Evolutionary conservation across 2,888 invertebrate species (phyloP), one percentile per base, ranked within the genome.

Genomic region (Linyphia triangularis): DNA sequence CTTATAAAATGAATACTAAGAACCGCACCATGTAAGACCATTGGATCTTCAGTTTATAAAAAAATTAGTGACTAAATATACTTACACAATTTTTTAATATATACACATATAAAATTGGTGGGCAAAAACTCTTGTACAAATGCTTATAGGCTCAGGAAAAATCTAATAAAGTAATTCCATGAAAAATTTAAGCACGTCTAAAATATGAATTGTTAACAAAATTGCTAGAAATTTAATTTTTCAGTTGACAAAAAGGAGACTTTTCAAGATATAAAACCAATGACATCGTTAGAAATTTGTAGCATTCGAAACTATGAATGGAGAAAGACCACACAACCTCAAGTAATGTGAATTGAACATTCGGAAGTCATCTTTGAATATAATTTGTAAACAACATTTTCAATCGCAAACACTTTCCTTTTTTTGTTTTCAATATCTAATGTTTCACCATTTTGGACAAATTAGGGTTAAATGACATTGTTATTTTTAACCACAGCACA

Each of bases 1-100:
- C 65, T 72, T 88, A 88, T 88, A 88, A 88, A 88, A 88, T 79
- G 81, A 88, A 88, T 88, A 81, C 86, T 88, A 88, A 81, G 65
- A 81, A 88, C 75, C 75, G 86, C 86, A 88, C 86, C 86, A 81
- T 88, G 73, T 73, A 59, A 78, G 72, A 85, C 28, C 67, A 51
- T 37, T 59, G 7, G 28, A 67, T 79, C 67, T 88, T 75, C 81
- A 40, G 57, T 73, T 72, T 73, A 88, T 81, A 88, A 88, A 88
- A 81, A 81, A 82, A 88, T n/a, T n/a, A n/a, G 86, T 82, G 81
- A 81, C 81, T 88, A 81, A 88, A 88, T 82, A 78, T 78, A 85
- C 81, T 88, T 88, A 72, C 81, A 82, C 86, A 75, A 67, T 86
- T 81, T 79, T 13, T 81, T 72, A 88, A 77, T 85, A 88, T 88